Percentiles rank a stretch among this genome's conserved stretches.
Conservation (phyloP, 2,888 invertebrate species). For the Gymnoscelis rufifasciata region DNA sequence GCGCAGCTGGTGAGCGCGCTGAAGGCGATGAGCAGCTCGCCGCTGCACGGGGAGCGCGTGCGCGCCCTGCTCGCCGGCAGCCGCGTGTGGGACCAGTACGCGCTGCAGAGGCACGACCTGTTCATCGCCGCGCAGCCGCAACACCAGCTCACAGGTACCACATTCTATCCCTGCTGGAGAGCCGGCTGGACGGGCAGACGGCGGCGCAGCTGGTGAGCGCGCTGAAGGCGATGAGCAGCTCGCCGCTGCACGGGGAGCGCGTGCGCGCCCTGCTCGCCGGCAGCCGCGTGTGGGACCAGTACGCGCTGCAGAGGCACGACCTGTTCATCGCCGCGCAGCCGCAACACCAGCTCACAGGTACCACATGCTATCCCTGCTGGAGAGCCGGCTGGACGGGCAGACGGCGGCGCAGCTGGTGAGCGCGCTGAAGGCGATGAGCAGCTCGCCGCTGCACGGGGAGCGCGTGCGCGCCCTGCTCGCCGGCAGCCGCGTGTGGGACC, state of each 20-base stretch:
- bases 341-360: conserved; percentile 90
- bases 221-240: conserved; percentile 80
- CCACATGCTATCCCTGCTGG: conserved; percentile 89
- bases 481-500: conserved; percentile 89
- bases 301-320: conserved; percentile 97
- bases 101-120: conserved; percentile 96
- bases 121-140: conserved; percentile 89
- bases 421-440: conserved; percentile 75
- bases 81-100: conserved; percentile 94
- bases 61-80: conserved; percentile 55
- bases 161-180: conserved; percentile 90
- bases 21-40: conserved; percentile 82
- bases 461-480: conserved; percentile 73
- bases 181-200: conserved; percentile 86
- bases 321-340: conserved; percentile 90
- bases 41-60: conserved; percentile 91
- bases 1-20: conserved; percentile 65
- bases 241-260: conserved; percentile 89
- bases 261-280: conserved; percentile 58
- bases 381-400: conserved; percentile 86
- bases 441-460: conserved; percentile 89
- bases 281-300: conserved; percentile 94
- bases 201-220: conserved; percentile 80
- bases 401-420: conserved; percentile 83
- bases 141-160: conserved; percentile 90